Base-by-base conservation (phyloP, 2,888 invertebrate genomes). In the Pyralis farinalis region DNA sequence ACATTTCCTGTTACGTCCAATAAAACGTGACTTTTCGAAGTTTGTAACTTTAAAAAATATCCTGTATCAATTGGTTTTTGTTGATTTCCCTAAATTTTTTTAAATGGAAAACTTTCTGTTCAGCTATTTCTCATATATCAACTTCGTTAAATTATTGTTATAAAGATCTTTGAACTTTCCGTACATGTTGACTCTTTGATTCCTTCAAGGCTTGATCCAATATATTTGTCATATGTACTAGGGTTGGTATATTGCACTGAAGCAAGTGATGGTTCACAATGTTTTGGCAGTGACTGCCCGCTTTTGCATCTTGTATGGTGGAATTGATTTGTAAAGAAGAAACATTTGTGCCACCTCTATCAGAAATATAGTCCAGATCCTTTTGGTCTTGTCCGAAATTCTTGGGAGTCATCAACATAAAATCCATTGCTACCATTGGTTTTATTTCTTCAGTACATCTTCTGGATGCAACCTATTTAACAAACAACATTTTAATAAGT, bases 161-260 rank as follows among this genome's bases (percentile, higher is more conserved):
- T 46, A 91, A 61, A 38, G 79, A 79, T 65, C 88, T 85, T 55
- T 90, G 86, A 31, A 91, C 84, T 70, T 88, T 90, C 5, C 90
- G 79, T 6, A 90, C 81, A 63, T 91, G 91, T 53, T 90, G 91
- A 54, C 90, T 90, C 47, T 87, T 90, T 1, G 91, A 89, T 68
- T 91, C 91, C 47, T 89, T 89, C 35, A 91, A 55, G 11, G 92
- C 92, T 55, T 85, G 80, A 42, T 91, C 91, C 37, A 92, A 61
- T 54, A 84, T 86, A 58, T 90, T 89, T 3, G 88, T 79, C 46
- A 92, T 57, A 55, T 91, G 79, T 20, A 90, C 42, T 51, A 92
- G 71, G 65, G 91, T 91, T n/a, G 86, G 87, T 42, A 91, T 66
- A 56, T 91, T 90, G 57, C 90, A 89, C 51, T 91, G 90, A 7